Conservation (phyloP, 2,888 invertebrate species). For the Drosophila formosana region DNA sequence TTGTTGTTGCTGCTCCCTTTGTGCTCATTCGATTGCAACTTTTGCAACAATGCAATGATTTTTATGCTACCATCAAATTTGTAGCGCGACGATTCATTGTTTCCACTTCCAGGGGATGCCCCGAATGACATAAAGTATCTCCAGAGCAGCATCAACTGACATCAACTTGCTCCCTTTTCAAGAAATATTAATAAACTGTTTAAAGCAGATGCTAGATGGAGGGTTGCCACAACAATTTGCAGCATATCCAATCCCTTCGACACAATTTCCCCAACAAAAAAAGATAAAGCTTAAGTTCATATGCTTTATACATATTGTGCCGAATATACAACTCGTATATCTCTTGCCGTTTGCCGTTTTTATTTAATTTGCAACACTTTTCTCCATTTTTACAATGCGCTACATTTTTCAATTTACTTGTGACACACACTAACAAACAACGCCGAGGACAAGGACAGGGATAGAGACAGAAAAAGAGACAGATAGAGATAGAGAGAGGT, state of each 20-base stretch:
- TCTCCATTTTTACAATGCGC: constrained; percentile 57
- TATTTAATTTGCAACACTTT: constrained; percentile 74
- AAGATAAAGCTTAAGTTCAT: neutral
- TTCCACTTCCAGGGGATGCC: constrained; percentile 9
- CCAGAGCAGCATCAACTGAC: neutral
- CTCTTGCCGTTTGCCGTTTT: constrained; percentile 69
- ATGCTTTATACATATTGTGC: constrained; percentile 13
- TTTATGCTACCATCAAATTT: constrained; percentile 71
- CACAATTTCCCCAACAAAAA: neutral
- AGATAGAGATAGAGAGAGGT: constrained; percentile 16
- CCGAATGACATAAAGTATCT: constrained; percentile 22
- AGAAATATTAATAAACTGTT: neutral
- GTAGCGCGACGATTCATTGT: constrained; percentile 48
- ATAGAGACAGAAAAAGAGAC: constrained; percentile 5
- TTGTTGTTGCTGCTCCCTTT: neutral
- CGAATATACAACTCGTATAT: constrained; percentile 37
- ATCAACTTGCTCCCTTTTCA: neutral
- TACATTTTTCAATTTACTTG: constrained; percentile 77
- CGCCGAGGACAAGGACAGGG: constrained; percentile 1
- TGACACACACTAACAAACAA: constrained; percentile 30
- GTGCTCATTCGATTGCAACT: constrained; percentile 48
- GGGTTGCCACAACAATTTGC: constrained; percentile 2
- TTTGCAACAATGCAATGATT: constrained; percentile 72
- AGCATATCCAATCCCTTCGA: neutral
- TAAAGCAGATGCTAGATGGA: neutral